Conservation (phyloP, 1,140 invertebrate species). For the Anoplophora glabripennis region DNA sequence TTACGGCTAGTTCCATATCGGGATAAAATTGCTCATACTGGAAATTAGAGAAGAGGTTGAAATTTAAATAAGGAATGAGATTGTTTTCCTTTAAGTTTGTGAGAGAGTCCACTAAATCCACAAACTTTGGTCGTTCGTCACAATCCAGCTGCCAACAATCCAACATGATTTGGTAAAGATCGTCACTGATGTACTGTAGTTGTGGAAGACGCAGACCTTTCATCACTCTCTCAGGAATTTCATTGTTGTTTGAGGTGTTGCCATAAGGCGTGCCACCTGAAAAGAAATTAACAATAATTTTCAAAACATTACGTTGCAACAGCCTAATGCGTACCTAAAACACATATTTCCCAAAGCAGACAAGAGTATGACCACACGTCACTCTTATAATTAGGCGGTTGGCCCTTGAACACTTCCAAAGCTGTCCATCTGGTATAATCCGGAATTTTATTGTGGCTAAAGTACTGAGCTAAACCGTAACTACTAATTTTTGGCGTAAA, state of each 20-base stretch:
- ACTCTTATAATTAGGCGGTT: conserved; percentile 63
- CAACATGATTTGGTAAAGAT: conserved; percentile 77
- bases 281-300: conserved; percentile 19
- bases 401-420: conserved; percentile 68
- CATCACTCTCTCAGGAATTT: conserved; percentile 66
- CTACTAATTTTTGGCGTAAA: conserved; percentile 68
- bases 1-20: conserved; percentile 39
- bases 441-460: conserved; percentile 50
- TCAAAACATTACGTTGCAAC: not conserved
- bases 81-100: conserved; percentile 30
- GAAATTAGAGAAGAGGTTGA: conserved; percentile 39
- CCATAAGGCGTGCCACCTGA: conserved; percentile 73
- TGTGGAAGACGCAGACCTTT: conserved; percentile 69
- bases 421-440: conserved; percentile 77
- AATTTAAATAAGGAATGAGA: conserved; percentile 30
- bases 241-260: conserved; percentile 62
- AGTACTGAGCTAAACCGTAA: conserved; percentile 59
- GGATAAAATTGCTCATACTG: conserved; percentile 45
- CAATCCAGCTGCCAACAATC: conserved; percentile 83
- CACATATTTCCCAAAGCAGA: conserved; percentile 78
- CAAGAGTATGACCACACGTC: conserved; percentile 83
- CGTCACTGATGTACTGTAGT: conserved; percentile 67
- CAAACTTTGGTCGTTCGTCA: conserved; percentile 72
- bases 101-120: conserved; percentile 54
- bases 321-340: conserved; percentile 57